Evolutionary conservation across 2,888 invertebrate genomes (phyloP).

Genomic region (Drosophila kanekoi): DNA sequence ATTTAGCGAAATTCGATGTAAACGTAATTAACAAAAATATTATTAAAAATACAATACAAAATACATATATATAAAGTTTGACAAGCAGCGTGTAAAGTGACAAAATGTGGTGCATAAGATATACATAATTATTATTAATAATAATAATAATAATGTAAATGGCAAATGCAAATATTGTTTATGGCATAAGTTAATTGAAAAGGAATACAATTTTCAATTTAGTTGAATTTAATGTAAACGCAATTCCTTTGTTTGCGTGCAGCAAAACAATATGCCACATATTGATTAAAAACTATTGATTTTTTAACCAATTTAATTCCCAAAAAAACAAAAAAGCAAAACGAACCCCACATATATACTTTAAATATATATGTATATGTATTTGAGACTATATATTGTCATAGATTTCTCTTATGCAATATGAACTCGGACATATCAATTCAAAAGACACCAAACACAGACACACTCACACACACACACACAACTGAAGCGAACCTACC

Average conservation of each 20-base stretch:
- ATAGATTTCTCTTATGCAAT: conserved; percentile 57
- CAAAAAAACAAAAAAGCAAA: not conserved
- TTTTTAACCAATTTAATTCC: conserved; percentile 36
- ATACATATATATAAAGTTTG: conserved; percentile 40
- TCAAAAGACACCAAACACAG: conserved; percentile 71
- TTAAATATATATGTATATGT: conserved; percentile 70
- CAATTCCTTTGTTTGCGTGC: conserved; percentile 61
- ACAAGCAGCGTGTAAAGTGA: conserved; percentile 68
- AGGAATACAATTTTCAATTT: conserved; percentile 29
- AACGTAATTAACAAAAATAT: conserved; percentile 51
- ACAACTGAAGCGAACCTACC: conserved; percentile 77
- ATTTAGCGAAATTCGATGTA: conserved; percentile 69
- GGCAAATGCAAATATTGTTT: conserved; percentile 50
- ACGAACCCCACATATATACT: conserved; percentile 64
- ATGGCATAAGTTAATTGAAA: conserved; percentile 69
- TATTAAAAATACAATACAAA: conserved; percentile 17
- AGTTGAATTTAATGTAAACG: conserved; percentile 45
- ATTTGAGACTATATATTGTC: conserved; percentile 78
- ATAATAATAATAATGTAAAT: conserved; percentile 20
- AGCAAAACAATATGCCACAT: conserved; percentile 41
- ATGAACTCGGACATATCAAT: conserved; percentile 79
- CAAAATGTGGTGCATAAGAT: conserved; percentile 68
- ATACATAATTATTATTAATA: conserved; percentile 52
- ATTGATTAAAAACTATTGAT: conserved; percentile 20
- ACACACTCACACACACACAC: conserved; percentile 31